A percentile compares a stretch with the other conserved stretches of the same genome.
Evolutionary conservation across 2,888 invertebrate species (phyloP).

Genomic region (Sturmia bella): DNA sequence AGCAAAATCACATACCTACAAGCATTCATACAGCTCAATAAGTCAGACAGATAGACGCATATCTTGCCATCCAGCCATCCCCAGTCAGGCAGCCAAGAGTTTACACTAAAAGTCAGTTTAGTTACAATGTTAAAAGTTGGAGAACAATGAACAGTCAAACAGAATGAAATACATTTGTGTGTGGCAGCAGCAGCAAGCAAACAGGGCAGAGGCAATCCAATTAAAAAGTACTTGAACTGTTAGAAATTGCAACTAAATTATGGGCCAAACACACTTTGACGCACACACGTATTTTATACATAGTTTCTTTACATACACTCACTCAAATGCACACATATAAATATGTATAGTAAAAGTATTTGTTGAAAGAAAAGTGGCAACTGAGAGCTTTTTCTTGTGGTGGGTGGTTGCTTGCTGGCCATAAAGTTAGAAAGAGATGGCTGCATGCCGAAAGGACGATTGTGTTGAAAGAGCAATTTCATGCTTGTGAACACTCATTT

Average conservation of each 20-base stretch:
- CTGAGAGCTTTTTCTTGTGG: background rate
- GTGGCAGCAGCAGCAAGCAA: slow-evolving; percentile 49
- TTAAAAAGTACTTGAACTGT: slow-evolving; percentile 74
- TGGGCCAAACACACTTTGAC: slow-evolving; percentile 50
- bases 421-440: slow-evolving; percentile 47
- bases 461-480: slow-evolving; percentile 59
- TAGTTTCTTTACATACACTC: slow-evolving; percentile 4
- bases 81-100: slow-evolving; percentile 24
- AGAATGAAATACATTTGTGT: background rate
- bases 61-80: slow-evolving; percentile 15
- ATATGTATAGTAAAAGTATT: background rate
- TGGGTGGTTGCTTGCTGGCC: slow-evolving; percentile 24
- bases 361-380: background rate
- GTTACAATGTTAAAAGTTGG: slow-evolving; percentile 22
- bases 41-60: slow-evolving; percentile 16
- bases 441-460: background rate
- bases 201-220: slow-evolving; percentile 71
- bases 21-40: slow-evolving; percentile 5
- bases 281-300: no score
- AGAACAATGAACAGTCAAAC: slow-evolving; percentile 35
- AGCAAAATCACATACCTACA: slow-evolving; percentile 35
- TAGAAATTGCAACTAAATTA: slow-evolving; percentile 68
- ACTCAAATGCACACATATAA: background rate
- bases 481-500: slow-evolving; percentile 60
- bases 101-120: slow-evolving; percentile 37